Base-by-base conservation (phyloP, 1,140 invertebrate species). In the Helicoverpa armigera region DNA sequence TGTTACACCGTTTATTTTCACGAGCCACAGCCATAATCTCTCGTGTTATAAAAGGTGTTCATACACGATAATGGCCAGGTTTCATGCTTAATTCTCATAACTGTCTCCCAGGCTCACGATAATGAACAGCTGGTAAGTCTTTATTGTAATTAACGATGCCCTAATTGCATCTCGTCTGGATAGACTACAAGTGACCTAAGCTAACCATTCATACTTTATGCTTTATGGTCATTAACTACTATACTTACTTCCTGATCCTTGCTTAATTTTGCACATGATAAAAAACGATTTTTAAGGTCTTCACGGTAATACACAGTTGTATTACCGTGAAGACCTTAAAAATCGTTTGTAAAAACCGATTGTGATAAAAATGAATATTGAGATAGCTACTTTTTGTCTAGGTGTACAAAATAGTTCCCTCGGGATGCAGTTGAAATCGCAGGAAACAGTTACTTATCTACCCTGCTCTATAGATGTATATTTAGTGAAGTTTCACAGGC, bases 81-180 rank as follows among this genome's bases (percentile, higher is more conserved):
- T 29, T 53, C 69, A 72, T 72, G 51, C 50, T 23, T 65, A 29
- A 70, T 35, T 63, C 79, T 76, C 61, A 79, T 77, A 77, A 79
- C 53, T 85, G 72, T 82, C 82, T 90, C 82, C 76, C 83, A 85
- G 86, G 80, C 70, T 35, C 61, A 67, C 76, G 74, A 69, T 54
- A 79, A 76, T 79, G 50, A 79, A 80, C 29, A 61, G 23, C 43
- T 54, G 12, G 61, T 63, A 58, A 53, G 61, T 74, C 79, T 85
- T 85, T 85, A 87, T 85, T 85, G 75, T 79, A 80, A 87, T 84
- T 88, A 89, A 86, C 73, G 56, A 80, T 73, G 79, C 29, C 70
- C 77, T 87, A 88, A 88, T 89, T 88, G 76, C 72, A 78, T 63
- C 80, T 85, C 69, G 78, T 81, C 50, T 56, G 67, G 48, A 60